phyloP scores from a whole-genome alignment of 2,113 vertebrate genomes.

The Mellivora capensis region DNA sequence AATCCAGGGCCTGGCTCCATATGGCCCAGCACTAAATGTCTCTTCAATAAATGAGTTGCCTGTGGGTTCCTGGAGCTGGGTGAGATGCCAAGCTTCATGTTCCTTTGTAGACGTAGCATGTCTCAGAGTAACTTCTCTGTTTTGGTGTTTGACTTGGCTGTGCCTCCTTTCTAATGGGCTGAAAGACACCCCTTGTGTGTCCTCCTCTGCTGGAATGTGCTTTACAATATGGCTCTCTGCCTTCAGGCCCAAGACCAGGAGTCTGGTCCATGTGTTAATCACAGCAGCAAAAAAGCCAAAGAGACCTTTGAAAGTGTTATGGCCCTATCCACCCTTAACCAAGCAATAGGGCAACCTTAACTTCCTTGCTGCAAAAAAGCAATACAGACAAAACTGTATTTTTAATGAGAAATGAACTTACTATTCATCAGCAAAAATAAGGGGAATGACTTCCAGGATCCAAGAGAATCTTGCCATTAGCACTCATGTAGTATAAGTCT shows the following conservation, averaged over 20 bases:
- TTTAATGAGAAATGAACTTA: background rate
- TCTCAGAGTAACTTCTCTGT: background rate
- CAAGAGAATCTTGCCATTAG: background rate
- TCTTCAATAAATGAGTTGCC: background rate
- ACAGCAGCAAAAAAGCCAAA: background rate
- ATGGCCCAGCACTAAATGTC: background rate
- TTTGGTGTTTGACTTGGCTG: slow-evolving; percentile 14
- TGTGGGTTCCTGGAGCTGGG: background rate
- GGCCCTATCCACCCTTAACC: background rate
- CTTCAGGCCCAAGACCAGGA: background rate
- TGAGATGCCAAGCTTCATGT: background rate
- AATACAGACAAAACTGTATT: background rate
- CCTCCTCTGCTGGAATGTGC: background rate
- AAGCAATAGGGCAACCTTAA: background rate
- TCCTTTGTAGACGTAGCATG: background rate
- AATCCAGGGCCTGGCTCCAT: background rate
- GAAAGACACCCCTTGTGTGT: background rate
- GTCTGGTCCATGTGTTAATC: background rate
- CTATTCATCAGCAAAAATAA: background rate
- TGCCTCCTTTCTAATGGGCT: background rate
- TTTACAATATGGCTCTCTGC: background rate
- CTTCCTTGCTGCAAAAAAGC: background rate
- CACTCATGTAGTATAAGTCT: background rate
- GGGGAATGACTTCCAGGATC: background rate
- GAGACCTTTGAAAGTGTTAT: background rate